These are phyloP conservation scores for Ascidia mentula DNA, from an alignment of 23 tunicate genomes.

Conservation along the genomic window DNA sequence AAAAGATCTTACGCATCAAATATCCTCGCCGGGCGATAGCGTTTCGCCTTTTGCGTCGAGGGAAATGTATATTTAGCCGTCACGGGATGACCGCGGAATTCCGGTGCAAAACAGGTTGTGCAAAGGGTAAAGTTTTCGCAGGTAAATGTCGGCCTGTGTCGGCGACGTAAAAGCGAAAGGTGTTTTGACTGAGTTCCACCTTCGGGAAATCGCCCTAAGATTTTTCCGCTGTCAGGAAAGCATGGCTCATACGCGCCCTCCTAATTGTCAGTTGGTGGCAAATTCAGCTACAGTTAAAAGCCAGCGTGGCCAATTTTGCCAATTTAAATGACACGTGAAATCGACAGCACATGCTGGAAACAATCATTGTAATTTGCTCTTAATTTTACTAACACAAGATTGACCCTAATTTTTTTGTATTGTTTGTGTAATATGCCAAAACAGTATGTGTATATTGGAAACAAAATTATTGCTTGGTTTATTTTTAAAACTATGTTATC, in stretches of 20 bases:
- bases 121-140: not conserved
- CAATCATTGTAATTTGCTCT: too few species aligned
- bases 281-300: too few species aligned
- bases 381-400: too few species aligned
- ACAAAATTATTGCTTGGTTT: too few species aligned
- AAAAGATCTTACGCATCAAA: constrained; percentile 17
- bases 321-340: too few species aligned
- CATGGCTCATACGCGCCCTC: not conserved
- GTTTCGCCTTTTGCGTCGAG: constrained; percentile 3
- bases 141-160: not conserved
- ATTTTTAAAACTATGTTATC: too few species aligned
- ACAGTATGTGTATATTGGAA: too few species aligned
- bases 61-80: constrained; percentile 5
- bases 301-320: too few species aligned
- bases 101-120: not conserved
- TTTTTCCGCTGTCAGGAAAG: not conserved
- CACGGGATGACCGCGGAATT: not conserved
- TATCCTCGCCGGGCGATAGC: constrained; percentile 7
- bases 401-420: too few species aligned
- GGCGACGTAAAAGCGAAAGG: not conserved
- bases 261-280: constrained; percentile 2
- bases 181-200: not conserved
- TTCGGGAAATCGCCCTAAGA: not conserved
- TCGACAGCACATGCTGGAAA: too few species aligned
- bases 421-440: too few species aligned